Conservation (phyloP, 2,113 vertebrate genomes). For the Siniperca knerii region DNA sequence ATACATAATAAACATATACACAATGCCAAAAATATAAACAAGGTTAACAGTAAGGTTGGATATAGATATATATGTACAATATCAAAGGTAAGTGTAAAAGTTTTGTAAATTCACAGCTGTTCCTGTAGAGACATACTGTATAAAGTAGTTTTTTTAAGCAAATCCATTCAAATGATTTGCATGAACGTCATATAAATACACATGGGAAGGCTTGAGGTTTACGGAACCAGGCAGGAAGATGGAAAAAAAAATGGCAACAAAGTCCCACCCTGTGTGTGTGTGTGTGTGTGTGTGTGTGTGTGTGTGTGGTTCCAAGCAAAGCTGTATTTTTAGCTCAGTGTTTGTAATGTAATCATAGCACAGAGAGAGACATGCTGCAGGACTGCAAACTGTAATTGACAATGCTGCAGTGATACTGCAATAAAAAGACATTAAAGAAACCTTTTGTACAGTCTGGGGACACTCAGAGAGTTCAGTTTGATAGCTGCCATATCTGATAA, state of each 20-base stretch:
- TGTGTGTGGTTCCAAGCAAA: not conserved
- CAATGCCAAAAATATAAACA: too few relatives aligned
- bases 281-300: too few relatives aligned
- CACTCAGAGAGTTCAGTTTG: not conserved
- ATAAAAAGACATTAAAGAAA: not conserved
- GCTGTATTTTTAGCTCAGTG: slow-evolving; percentile 64
- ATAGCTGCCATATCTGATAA: slow-evolving; percentile 15
- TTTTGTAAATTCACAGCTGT: not conserved
- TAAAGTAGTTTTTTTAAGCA: not conserved
- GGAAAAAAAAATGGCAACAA: slow-evolving; percentile 32
- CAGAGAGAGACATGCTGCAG: slow-evolving; percentile 15
- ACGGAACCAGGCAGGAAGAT: slow-evolving; percentile 44
- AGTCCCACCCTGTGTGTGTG: slow-evolving; percentile 45
- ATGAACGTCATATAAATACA: slow-evolving; percentile 18
- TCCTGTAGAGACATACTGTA: not conserved
- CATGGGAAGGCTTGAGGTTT: slow-evolving; percentile 13
- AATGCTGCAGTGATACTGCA: slow-evolving; percentile 12
- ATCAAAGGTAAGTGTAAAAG: too few relatives aligned
- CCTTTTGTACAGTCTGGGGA: not conserved
- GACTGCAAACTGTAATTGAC: not conserved
- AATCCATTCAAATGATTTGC: not conserved
- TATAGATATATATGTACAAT: too few relatives aligned
- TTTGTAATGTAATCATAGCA: slow-evolving; percentile 46
- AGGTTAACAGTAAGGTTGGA: too few relatives aligned
- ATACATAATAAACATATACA: too few relatives aligned